Base-by-base conservation (phyloP, 2,113 vertebrate genomes). In the Notothenia coriiceps region DNA sequence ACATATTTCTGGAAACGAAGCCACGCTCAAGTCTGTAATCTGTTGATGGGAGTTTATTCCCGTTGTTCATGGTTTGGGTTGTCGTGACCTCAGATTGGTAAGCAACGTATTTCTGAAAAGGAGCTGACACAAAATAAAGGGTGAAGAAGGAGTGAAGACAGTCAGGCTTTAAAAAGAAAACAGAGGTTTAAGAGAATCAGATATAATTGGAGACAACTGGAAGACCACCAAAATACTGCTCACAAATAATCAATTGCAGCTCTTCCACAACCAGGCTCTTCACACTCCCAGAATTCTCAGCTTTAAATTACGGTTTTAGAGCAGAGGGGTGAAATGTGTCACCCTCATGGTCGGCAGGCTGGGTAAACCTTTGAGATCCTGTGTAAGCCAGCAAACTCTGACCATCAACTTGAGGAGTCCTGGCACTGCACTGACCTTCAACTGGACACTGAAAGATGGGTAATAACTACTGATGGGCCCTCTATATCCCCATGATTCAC, bases 361-460 rank as follows among this genome's bases (percentile, higher is more conserved):
- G 67, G 60, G 88, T 85, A 93, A 94, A 95, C 89, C 89, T 92
- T 94, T 55, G 80, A 92, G 91, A 92, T 94, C 91, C 92, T 90
- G 89, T 90, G 91, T 90, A 50, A 55, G 46, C 59, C 70, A 49
- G 63, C 81, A 80, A 88, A 86, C 63, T 73, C 51, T 87, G 80
- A 70, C 86, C 78, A 71, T 87, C 83, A 89, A 70, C 75, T 83
- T 86, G 75, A 89, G 64, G 46, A 68, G 70, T 69, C 57, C n/a
- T 43, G 79, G 55, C 2, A 46, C 17, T 56, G 10, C 1, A 43
- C 35, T 50, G 25, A 76, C 73, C 73, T 70, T 70, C 63, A 69
- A 18, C 50, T 67, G 64, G 64, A 35, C 0, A 0, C 20, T 46
- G 22, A 33, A 44, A 63, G 49, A 63, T 54, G 33, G 15, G n/a